Evolutionary conservation across 1,140 invertebrate species (phyloP), one percentile per base, ranked within the genome.

Genomic region (Drosophila nannoptera): DNA sequence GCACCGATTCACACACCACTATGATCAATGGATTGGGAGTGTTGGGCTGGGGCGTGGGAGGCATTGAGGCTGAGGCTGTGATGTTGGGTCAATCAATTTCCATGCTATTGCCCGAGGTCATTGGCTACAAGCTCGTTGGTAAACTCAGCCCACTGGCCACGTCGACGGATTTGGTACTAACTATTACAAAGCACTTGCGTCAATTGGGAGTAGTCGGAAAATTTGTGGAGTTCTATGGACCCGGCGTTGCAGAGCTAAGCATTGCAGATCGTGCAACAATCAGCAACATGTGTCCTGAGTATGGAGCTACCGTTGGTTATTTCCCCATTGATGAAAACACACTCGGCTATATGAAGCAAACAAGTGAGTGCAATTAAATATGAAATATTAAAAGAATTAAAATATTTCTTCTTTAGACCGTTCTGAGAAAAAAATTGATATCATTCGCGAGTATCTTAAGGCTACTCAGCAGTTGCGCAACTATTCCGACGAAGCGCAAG

Each of bases 211-310:
- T 99, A 29, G 98, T 99, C 46, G 98, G 97, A 45, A 99, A 99
- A 88, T 99, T 99, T 91, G 98, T 99, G 2, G 98, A 99, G 91
- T 99, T 99, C 90, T 99, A 96, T 89, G 98, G 98, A 0, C 94
- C 96, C 0, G 98, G 98, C 6, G 96, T 99, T 7, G 89, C 93
- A 1, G 93, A 95, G 62, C 90, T 99, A 2, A 98, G 96, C 48
- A 97, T 99, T 54, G 98, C 98, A 4, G 98, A 99, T 90, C 90
- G 98, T 66, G 97, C 94, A 65, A 99, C 93, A 36, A 98, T 96
- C 88, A 97, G 94, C 36, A 99, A 99, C 90, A 99, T 99, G 98
- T 98, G 96, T 89, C 98, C 98, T 0, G 98, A 99, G 91, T 99
- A 99, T 90, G 96, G 98, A 22, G 98, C 98, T 7, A 99, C 98